Evolutionary conservation across 1,140 invertebrate species (phyloP).

Genomic region (Venturia canescens): DNA sequence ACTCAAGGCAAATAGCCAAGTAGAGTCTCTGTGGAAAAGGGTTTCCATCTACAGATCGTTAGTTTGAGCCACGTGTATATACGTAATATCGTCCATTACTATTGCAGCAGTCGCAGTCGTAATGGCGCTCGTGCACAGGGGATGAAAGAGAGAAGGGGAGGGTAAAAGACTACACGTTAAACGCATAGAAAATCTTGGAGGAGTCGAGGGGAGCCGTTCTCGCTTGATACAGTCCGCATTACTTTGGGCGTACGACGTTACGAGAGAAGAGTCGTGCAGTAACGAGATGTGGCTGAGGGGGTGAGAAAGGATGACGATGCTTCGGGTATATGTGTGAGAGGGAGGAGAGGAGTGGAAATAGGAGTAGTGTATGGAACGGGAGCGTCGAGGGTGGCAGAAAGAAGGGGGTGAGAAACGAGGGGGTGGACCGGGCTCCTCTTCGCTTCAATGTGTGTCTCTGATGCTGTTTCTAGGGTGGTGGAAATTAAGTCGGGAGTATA

Average conservation of each 20-base stretch:
- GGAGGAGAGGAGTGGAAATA: neutral
- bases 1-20: conserved; percentile 27
- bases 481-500: conserved; percentile 72
- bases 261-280: conserved; percentile 16
- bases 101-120: conserved; percentile 26
- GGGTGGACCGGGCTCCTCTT: neutral
- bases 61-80: conserved; percentile 17
- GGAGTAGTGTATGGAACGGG: neutral
- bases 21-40: conserved; percentile 9
- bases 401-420: neutral
- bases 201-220: neutral
- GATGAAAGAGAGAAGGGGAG: neutral
- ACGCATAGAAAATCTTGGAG: conserved; percentile 33
- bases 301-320: conserved; percentile 3
- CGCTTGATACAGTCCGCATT: conserved; percentile 2
- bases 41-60: conserved; percentile 26
- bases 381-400: neutral
- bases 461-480: conserved; percentile 57
- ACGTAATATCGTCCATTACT: conserved; percentile 29
- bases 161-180: conserved; percentile 23
- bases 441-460: conserved; percentile 7
- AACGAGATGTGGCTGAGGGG: conserved; percentile 6
- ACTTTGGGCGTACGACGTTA: conserved; percentile 24
- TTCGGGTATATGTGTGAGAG: neutral
- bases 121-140: neutral